Base-by-base conservation (phyloP, 1,140 invertebrate genomes). In the Zaprionus ghesquierei region DNA sequence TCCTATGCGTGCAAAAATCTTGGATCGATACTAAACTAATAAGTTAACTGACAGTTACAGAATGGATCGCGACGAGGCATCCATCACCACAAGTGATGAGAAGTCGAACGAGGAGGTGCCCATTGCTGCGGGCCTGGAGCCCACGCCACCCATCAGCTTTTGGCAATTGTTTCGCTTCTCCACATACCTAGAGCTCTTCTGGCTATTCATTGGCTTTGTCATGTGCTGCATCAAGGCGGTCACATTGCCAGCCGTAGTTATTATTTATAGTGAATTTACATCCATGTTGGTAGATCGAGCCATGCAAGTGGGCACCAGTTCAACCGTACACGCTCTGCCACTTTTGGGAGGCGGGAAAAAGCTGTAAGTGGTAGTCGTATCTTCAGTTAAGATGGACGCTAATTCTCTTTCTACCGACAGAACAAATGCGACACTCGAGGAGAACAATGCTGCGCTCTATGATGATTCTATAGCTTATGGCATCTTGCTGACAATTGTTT, bases 241-340 rank as follows among this genome's bases (percentile, higher is more conserved):
- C 20, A 94, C 94, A 56, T 93, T 95, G 76, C 94, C 96, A 2
- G 84, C 94, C 5, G 94, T 95, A n/a, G 94, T 95, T n/a, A 93
- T 95, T 5, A 92, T 95, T 4, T 96, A 96, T 92, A 95, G 95
- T 23, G 93, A 94, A 75, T 93, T 96, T 66, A 95, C 95, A 0
- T 94, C 94, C 1, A 92, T 95, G 61, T 89, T 95, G 75, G 94
- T 95, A 8, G 93, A 93, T 62, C 69, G 93, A 0, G 92, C 93
- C 68, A 90, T 81, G 29, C 77, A 79, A 0, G 72, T 86, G 5
- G 85, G 92, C 1, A 92, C 91, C 1, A 81, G 92, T 22, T 94
- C 93, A 41, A 92, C 91, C 20, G 91, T 92, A 0, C 75, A 92
- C 29, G 85, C 94, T 25, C 69, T 94, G 44, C 78, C 78, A 0